Percentiles rank a stretch among this genome's conserved stretches.
Conservation (phyloP, 2,113 vertebrate species). For the Alligator mississippiensis region DNA sequence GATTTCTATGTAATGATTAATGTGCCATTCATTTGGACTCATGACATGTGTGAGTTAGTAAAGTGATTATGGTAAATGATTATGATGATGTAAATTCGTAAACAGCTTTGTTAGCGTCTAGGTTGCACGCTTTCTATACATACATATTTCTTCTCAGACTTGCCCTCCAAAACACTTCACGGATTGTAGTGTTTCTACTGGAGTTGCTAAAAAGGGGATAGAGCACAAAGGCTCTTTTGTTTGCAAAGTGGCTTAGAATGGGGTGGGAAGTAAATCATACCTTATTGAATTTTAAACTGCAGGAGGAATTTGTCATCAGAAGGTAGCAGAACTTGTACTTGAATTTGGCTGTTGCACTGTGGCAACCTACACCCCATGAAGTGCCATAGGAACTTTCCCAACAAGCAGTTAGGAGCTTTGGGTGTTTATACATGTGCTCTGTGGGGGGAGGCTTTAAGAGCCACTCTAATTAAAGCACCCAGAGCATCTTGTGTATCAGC, state of each 20-base stretch:
- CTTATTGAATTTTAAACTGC: neutral
- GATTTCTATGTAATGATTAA: neutral
- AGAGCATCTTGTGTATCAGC: too few species aligned
- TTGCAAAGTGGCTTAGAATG: neutral
- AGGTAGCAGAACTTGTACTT: neutral
- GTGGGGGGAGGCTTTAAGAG: too few species aligned
- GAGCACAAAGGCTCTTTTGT: neutral
- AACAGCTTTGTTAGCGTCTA: neutral
- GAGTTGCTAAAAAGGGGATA: neutral
- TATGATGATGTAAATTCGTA: neutral
- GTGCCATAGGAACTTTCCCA: neutral
- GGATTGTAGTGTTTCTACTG: neutral
- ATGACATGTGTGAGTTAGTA: conserved; percentile 10
- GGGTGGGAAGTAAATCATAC: neutral
- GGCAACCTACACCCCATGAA: neutral
- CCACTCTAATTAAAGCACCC: too few species aligned
- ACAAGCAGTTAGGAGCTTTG: neutral
- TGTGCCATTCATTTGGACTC: neutral
- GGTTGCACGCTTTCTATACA: neutral
- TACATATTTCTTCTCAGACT: neutral
- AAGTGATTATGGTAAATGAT: conserved; percentile 23
- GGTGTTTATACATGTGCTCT: too few species aligned
- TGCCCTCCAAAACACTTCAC: neutral
- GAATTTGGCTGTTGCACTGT: neutral
- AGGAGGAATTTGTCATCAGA: neutral